phyloP scores from a whole-genome alignment of 2,797 vertebrate species.

The Loris lydekkerianus region DNA sequence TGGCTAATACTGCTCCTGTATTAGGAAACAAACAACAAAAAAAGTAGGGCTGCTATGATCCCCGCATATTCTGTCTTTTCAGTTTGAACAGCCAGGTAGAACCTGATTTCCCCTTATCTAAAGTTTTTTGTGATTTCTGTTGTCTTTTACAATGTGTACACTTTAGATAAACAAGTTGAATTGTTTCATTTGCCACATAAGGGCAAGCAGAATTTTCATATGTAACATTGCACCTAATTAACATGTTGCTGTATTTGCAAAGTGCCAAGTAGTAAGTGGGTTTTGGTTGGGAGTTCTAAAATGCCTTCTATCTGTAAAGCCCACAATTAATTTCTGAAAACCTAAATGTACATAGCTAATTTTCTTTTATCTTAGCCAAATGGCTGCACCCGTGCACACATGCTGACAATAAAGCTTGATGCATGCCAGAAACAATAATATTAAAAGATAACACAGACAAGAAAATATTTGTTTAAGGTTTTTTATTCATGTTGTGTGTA shows the following conservation, averaged over 20 bases:
- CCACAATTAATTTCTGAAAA: constrained; percentile 39
- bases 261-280: constrained; percentile 25
- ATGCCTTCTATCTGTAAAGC: constrained; percentile 6
- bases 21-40: not conserved
- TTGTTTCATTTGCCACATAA: constrained; percentile 57
- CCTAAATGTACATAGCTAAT: not conserved
- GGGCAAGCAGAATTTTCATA: constrained; percentile 9
- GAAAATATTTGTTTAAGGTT: constrained; percentile 45
- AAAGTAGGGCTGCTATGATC: not conserved
- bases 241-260: constrained; percentile 55
- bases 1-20: not conserved
- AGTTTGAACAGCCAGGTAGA: not conserved
- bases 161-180: constrained; percentile 27
- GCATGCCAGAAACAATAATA: not conserved
- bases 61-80: constrained; percentile 35
- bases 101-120: constrained; percentile 4
- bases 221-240: constrained; percentile 70
- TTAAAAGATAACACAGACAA: constrained; percentile 21
- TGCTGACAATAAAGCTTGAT: not conserved
- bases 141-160: constrained; percentile 58
- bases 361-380: constrained; percentile 51
- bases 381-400: not conserved
- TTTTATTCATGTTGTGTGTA: constrained; percentile 38
- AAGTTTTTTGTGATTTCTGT: not conserved
- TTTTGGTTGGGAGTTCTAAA: constrained; percentile 63